These are phyloP conservation scores for Hecatera dysodea DNA, from an alignment of 2,888 invertebrate species.

Conservation along the genomic window DNA sequence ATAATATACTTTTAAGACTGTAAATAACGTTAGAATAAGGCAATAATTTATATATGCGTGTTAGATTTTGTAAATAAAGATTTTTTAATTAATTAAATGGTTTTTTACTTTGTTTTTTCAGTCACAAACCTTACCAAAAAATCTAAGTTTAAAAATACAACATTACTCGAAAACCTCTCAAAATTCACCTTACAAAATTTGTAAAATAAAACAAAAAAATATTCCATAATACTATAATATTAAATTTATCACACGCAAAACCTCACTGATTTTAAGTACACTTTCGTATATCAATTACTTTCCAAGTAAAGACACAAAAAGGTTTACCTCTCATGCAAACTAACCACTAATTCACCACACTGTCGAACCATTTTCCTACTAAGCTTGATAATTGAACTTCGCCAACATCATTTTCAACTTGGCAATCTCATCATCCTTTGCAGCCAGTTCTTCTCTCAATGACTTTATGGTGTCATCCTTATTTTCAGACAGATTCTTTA, in stretches of 20 bases:
- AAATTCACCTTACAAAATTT: background rate
- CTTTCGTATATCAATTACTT: constrained; percentile 16
- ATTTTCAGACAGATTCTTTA: constrained; percentile 87
- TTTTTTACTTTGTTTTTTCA: constrained; percentile 34
- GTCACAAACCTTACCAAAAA: background rate
- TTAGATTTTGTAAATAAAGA: constrained; percentile 88
- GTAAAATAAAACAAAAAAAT: constrained; percentile 32
- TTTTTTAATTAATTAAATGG: constrained; percentile 62
- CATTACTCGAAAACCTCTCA: background rate
- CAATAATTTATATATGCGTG: constrained; percentile 87
- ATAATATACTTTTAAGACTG: constrained; percentile 81
- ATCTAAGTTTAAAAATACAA: background rate
- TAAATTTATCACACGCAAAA: constrained; percentile 52
- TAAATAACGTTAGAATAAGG: constrained; percentile 87
- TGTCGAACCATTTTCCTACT: background rate
- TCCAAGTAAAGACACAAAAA: constrained; percentile 14
- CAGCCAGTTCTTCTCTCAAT: constrained; percentile 87
- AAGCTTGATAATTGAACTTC: constrained; percentile 73
- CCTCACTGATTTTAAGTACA: constrained; percentile 51
- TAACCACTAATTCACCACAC: constrained; percentile 35
- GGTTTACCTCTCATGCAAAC: constrained; percentile 17
- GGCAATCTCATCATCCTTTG: constrained; percentile 91
- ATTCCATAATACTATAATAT: constrained; percentile 45
- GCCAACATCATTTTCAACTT: constrained; percentile 89
- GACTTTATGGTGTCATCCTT: constrained; percentile 88